Percentiles rank a stretch among this genome's conserved stretches.
phyloP scores from a whole-genome alignment of 23 tunicate genomes.

The Botrylloides violaceus region DNA sequence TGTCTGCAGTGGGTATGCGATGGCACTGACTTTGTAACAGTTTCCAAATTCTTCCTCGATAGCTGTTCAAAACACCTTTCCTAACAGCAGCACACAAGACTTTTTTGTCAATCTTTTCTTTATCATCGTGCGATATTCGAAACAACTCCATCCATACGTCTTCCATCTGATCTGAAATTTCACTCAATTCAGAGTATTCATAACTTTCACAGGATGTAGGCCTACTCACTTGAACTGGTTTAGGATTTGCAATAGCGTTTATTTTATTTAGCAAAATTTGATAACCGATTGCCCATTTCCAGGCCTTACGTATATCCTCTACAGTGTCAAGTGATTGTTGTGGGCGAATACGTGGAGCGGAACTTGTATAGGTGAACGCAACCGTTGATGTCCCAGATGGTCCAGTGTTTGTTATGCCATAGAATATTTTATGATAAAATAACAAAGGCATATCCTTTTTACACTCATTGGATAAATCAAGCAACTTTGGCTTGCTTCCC shows the following conservation, averaged over 20 bases:
- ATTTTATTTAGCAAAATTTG: constrained; percentile 64
- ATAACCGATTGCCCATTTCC: constrained; percentile 72
- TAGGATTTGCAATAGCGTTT: constrained; percentile 11
- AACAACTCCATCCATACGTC: constrained; percentile 61
- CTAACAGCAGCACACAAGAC: constrained; percentile 57
- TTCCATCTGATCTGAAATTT: constrained; percentile 39
- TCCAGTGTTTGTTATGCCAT: constrained; percentile 9
- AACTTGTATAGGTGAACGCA: neutral
- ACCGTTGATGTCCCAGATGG: neutral
- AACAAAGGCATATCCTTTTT: neutral
- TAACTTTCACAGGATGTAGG: neutral
- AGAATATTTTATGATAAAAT: constrained; percentile 7
- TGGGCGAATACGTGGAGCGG: neutral
- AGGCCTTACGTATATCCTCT: constrained; percentile 43
- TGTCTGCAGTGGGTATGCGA: neutral
- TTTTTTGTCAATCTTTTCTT: constrained; percentile 32
- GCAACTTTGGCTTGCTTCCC: neutral
- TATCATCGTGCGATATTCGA: constrained; percentile 29
- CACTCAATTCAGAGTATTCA: constrained; percentile 12
- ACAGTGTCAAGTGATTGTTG: constrained; percentile 17
- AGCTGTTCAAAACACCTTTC: constrained; percentile 44
- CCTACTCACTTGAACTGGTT: neutral
- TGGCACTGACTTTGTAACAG: constrained; percentile 57
- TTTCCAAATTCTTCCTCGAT: constrained; percentile 76
- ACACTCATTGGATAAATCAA: neutral